Evolutionary conservation across 1,140 invertebrate genomes (phyloP).

Genomic region (Phymastichus coffea): DNA sequence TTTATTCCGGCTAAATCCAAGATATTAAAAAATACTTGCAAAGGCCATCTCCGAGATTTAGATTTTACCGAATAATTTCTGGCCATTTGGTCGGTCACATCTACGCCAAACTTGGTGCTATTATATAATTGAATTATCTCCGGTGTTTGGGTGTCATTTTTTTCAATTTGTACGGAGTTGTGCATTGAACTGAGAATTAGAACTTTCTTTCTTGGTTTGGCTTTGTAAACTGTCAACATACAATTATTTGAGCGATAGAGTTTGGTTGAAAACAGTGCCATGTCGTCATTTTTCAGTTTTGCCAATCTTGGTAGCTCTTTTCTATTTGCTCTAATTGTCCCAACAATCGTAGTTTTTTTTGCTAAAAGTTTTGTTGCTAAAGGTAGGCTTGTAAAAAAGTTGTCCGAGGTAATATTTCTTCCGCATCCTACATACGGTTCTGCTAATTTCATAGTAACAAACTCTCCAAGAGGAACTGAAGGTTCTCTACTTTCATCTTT

Average conservation of each 20-base stretch:
- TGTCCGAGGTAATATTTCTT: slow-evolving; percentile 38
- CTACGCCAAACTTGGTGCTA: no score
- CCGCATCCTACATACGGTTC: slow-evolving; percentile 32
- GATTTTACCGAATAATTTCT: no score
- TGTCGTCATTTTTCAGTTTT: slow-evolving; percentile 31
- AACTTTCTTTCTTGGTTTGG: no score
- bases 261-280: slow-evolving; percentile 15
- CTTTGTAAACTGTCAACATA: no score
- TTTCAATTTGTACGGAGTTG: no score
- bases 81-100: no score
- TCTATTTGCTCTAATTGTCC: slow-evolving; percentile 34
- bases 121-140: no score
- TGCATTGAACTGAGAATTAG: no score
- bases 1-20: slow-evolving; percentile 24
- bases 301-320: slow-evolving; percentile 34
- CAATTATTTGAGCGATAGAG: slow-evolving; percentile 9
- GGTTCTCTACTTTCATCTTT: slow-evolving; percentile 36
- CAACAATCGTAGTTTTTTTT: slow-evolving; percentile 36
- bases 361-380: slow-evolving; percentile 34
- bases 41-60: no score
- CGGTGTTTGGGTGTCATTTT: no score
- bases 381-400: slow-evolving; percentile 38
- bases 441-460: slow-evolving; percentile 29
- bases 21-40: slow-evolving; percentile 28
- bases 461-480: slow-evolving; percentile 18